Evolutionary conservation across 2,797 vertebrate genomes (phyloP), one percentile per base, ranked within the genome.

Genomic region (Alcedo quadribrachys): DNA sequence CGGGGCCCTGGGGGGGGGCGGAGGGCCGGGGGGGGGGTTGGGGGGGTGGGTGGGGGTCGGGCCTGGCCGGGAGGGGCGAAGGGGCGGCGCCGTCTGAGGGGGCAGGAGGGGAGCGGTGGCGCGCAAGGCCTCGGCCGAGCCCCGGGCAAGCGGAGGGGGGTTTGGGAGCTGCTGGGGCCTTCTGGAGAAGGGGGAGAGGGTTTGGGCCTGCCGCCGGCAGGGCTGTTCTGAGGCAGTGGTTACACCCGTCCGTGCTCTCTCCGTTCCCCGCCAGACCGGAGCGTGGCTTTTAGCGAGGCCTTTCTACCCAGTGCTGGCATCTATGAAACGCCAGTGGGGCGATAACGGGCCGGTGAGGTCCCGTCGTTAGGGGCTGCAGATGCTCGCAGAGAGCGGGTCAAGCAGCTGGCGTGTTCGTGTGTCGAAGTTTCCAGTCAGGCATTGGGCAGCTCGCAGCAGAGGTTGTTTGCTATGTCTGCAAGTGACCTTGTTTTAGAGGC

Each of bases 301-400:
- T 15, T 35, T 8, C 13, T 4, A 0, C 8, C 5, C 51, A 0
- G 32, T 11, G 50, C 48, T 16, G 55, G 43, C 22, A 0, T 2
- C 9, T 32, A 58, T 15, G 70, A 43, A 33, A 2, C 5, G 6
- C 35, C 5, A 32, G 33, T 7, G 35, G 48, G 4, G 4, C 30
- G 2, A 0, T 15, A 8, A 16, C 58, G 32, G 46, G 32, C 27
- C 12, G 2, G 2, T 5, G 69, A 58, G 55, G 55, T 9, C 42
- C 55, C 4, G 24, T 27, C 25, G 0, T 5, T 14, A 0, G n/a
- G 5, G 48, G 2, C 14, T 33, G 0, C 35, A 33, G 57, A 8
- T 32, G 15, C 27, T 18, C 2, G 10, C 12, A 8, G 58, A 15
- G 15, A 17, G 67, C 35, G 6, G 57, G 4, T 35, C 1, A 15